phyloP scores from a whole-genome alignment of 2,113 vertebrate species.

The Neofelis nebulosa region DNA sequence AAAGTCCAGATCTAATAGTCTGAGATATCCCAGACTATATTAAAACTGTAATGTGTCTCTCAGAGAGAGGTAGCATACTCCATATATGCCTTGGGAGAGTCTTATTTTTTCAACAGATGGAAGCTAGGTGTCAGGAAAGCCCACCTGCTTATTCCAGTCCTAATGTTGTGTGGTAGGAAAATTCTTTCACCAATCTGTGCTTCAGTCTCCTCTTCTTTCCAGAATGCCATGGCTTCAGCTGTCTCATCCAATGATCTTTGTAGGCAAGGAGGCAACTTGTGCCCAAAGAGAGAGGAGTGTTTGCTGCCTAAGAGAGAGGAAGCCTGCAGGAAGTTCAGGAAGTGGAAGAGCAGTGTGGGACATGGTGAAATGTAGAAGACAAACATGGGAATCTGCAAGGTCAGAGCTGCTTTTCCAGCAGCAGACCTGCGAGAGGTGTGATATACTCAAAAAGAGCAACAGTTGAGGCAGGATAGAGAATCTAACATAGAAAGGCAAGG shows the following conservation, averaged over 20 bases:
- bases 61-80: background rate
- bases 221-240: background rate
- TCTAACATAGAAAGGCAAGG: background rate
- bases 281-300: background rate
- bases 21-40: background rate
- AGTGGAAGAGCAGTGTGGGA: background rate
- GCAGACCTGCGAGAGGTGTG: background rate
- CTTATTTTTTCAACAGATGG: background rate
- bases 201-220: background rate
- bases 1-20: background rate
- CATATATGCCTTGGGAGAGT: background rate
- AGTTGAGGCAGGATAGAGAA: no score
- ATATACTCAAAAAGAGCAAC: background rate
- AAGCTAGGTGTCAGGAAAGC: background rate
- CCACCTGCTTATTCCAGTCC: background rate
- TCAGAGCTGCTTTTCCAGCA: background rate
- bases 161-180: background rate
- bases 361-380: background rate
- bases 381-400: background rate
- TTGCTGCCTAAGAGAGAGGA: background rate
- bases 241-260: background rate
- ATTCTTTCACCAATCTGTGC: background rate
- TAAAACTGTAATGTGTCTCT: background rate
- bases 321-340: background rate
- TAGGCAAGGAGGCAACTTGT: background rate